A percentile compares a stretch with the other conserved stretches of the same genome.
Evolutionary conservation across 2,888 invertebrate genomes (phyloP).

Genomic region (Carabus problematicus): DNA sequence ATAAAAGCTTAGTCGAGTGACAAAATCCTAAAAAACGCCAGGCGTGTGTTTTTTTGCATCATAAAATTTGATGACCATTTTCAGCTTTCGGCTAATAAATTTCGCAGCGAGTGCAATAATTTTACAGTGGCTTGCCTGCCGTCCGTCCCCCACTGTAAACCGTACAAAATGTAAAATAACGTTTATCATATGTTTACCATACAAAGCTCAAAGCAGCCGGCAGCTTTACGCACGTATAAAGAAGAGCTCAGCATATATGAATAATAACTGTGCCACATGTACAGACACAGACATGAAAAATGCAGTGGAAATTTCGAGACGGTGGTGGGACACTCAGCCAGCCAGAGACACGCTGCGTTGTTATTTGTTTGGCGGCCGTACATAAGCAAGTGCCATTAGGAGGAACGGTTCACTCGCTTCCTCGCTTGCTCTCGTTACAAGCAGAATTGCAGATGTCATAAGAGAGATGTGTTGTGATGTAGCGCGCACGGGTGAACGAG

Average conservation of each 20-base stretch:
- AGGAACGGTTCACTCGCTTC: neutral
- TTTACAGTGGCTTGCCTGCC: neutral
- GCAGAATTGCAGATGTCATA: constrained; percentile 23
- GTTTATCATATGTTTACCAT: constrained; percentile 42
- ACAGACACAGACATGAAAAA: constrained; percentile 24
- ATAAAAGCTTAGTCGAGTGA: too few species aligned
- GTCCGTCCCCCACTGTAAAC: constrained; percentile 5
- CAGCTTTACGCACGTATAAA: constrained; percentile 28
- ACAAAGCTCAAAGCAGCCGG: constrained; percentile 29
- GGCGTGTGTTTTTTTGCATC: too few species aligned
- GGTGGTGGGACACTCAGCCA: too few species aligned
- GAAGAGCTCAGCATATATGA: constrained; percentile 39
- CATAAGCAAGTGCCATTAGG: constrained; percentile 23
- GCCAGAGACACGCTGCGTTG: too few species aligned
- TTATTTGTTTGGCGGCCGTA: constrained; percentile 17
- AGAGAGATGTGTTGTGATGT: constrained; percentile 2
- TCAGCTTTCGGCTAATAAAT: constrained; percentile 23
- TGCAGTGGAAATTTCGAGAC: constrained; percentile 22
- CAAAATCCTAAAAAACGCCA: too few species aligned
- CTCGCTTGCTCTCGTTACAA: neutral
- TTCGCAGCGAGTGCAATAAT: constrained; percentile 19
- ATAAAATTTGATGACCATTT: neutral
- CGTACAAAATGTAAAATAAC: constrained; percentile 36
- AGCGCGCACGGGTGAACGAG: neutral
- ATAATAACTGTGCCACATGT: constrained; percentile 34